A percentile compares a stretch with the other conserved stretches of the same genome.
Evolutionary conservation across 2,888 invertebrate species (phyloP).

Genomic region (Eilema depressum): DNA sequence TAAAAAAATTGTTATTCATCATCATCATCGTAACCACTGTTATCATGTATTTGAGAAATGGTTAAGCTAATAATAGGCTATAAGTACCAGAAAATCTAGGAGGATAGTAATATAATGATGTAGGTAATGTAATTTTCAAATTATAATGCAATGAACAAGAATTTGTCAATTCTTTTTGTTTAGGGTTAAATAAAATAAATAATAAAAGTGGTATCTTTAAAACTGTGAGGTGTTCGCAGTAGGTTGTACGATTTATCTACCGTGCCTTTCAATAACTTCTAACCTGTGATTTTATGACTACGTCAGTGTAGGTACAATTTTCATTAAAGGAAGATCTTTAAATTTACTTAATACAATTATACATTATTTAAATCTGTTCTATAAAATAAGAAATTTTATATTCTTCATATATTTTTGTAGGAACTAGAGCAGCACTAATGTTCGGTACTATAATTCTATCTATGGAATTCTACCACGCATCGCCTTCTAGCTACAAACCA

Average conservation of each 20-base stretch:
- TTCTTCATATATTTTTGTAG: not conserved
- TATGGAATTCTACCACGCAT: too few relatives aligned
- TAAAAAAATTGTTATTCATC: constrained; percentile 25
- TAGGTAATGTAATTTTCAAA: too few relatives aligned
- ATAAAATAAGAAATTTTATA: not conserved
- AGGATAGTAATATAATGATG: too few relatives aligned
- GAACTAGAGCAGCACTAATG: not conserved
- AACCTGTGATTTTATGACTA: not conserved
- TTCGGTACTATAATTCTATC: too few relatives aligned
- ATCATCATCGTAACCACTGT: constrained; percentile 9
- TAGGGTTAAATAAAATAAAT: too few relatives aligned
- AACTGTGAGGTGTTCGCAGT: too few relatives aligned
- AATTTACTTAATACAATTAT: not conserved
- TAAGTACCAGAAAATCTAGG: too few relatives aligned
- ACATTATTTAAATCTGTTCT: not conserved
- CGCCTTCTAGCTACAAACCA: not conserved
- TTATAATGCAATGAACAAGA: too few relatives aligned
- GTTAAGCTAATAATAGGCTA: too few relatives aligned
- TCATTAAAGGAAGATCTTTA: not conserved
- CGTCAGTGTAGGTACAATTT: not conserved
- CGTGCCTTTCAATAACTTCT: not conserved
- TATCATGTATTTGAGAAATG: not conserved
- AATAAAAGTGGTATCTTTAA: too few relatives aligned
- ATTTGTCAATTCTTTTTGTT: too few relatives aligned
- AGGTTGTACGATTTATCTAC: not conserved